Base-by-base conservation (phyloP, 2,797 vertebrate genomes). In the Epinephelus awoara region DNA sequence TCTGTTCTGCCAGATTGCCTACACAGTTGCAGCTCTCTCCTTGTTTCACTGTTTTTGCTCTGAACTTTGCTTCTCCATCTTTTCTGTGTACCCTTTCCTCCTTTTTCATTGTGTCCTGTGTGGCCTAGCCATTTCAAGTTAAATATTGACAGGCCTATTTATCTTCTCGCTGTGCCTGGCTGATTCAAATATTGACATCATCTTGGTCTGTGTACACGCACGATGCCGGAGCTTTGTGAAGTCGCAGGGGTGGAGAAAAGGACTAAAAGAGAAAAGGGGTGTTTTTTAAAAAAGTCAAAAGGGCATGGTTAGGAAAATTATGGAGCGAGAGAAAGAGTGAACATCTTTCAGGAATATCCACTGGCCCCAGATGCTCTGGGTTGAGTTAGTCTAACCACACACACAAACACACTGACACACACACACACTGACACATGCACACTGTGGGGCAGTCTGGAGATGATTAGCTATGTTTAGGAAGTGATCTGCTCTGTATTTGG, bases 161-260 rank as follows among this genome's bases (percentile, higher is more conserved):
- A 85, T 90, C 83, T 91, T 92, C 86, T 84, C 25, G 40, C 82
- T 88, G 75, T 85, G 80, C 64, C 70, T 75, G 70, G 68, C 80
- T 73, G 91, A 82, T 87, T 90, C 92, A 94, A 93, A 93, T 93
- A 93, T 93, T 93, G 91, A 93, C 92, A 80, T 81, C 76, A 72
- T 79, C 79, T 81, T 57, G 56, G 74, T 86, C 75, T 67, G 81
- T 79, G 65, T 75, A 81, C 82, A 63, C 42, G 65, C 59, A 80
- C 9, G 7, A 73, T 58, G 72, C 64, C 29, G 2, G 49, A 49
- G 57, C 49, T 75, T 77, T 63, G 63, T 83, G 51, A 83, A 69
- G 73, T 17, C 44, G 52, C 27, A 59, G 47, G 57, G 75, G 65
- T 67, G 44, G 29, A 65, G 71, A 75, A 75, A 75, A 58, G 42